Base-by-base conservation (phyloP, 1,140 invertebrate genomes). In the Apocrypta bakeri region DNA sequence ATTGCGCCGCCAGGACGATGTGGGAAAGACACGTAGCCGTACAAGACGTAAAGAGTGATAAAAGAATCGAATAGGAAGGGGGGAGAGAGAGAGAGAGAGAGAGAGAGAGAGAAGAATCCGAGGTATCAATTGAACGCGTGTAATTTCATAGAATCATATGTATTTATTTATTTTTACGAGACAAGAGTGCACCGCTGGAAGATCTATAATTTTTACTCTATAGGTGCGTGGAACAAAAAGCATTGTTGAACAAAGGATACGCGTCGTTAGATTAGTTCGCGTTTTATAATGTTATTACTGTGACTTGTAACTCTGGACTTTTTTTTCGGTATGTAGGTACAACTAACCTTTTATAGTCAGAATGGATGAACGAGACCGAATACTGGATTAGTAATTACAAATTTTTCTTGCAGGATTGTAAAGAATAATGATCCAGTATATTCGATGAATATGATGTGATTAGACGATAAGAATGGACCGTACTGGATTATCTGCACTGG, bases 21-120 rank as follows among this genome's bases (percentile, higher is more conserved):
- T 83, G 82, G 82, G 82, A 83, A 83, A 83, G 82, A 83, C 82
- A 83, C 33, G 80, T 74, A 64, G 69, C 69, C 25, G 25, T 29
- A 56, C 31, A 64, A 31, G 40, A 66, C 61, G 29, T 80, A 80
- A 80, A 56, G 61, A 81, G 79, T 68, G 79, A 75, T 81, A 76
- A 82, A 82, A 82, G 75, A 82, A 78, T n/a, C 24, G 64, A 42
- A 33, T 8, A 17, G 21, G 21, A 48, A 42, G 42, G 64, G 77
- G 79, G 27, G 63, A 69, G 6, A 24, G 42, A n/a, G 78, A 79
- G 76, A 61, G 76, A 79, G n/a, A 68, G 29, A 71, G 31, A 48
- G n/a, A 68, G 64, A 27, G 42, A 48, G 14, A 48, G 48, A 56
- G 48, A 56, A 25, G 33, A 37, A 74, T 27, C 25, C 31, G 76